Conservation (phyloP, 2,797 vertebrate genomes). For the Sylvilagus floridanus region DNA sequence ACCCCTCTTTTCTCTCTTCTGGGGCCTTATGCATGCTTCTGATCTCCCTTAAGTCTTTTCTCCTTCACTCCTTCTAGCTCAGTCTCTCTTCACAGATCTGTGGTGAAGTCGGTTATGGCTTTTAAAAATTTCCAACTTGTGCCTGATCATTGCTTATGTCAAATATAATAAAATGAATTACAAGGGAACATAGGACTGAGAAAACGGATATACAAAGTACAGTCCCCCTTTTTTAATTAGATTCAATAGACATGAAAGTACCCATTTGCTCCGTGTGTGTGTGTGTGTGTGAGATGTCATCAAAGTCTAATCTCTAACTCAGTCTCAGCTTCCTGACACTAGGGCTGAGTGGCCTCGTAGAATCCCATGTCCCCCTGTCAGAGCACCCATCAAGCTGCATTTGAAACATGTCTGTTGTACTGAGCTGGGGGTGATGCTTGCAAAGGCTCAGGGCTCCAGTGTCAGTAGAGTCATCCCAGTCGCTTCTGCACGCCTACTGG, state of each 20-base stretch:
- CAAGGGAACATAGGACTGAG: not conserved
- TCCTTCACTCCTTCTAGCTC: not conserved
- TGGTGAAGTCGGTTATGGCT: not conserved
- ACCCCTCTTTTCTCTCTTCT: not conserved
- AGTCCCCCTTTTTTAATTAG: not conserved
- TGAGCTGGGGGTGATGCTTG: not conserved
- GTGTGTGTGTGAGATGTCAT: not conserved
- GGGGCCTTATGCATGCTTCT: not conserved
- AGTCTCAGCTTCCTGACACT: not conserved
- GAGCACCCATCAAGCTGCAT: not conserved
- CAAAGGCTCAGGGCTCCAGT: not conserved
- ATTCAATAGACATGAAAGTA: not conserved
- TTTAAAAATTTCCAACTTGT: slow-evolving; percentile 15
- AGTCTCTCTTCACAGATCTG: not conserved
- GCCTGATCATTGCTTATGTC: not conserved
- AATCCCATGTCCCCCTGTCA: not conserved
- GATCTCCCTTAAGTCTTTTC: not conserved
- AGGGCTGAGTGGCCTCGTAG: not conserved
- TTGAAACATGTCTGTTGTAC: not conserved
- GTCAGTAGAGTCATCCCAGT: not conserved
- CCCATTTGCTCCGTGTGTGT: not conserved
- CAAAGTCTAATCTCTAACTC: not conserved
- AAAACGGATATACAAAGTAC: not conserved
- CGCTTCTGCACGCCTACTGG: not conserved
- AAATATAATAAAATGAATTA: slow-evolving; percentile 38